Conservation (phyloP, 30 jellyfish, hydroid and myxozoan species). For the Hydractinia symbiolongicarpus region DNA sequence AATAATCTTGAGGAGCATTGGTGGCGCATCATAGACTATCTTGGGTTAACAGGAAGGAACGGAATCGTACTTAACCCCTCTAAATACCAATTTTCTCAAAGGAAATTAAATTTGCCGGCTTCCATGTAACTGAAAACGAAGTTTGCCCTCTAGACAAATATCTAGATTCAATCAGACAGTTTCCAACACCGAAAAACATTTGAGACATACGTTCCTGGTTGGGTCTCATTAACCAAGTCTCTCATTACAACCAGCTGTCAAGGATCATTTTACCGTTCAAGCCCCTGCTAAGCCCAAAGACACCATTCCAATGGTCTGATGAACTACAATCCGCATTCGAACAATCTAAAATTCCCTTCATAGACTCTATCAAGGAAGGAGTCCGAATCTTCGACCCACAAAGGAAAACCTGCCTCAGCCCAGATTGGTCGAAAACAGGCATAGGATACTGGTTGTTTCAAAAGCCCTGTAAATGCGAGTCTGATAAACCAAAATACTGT, state of each 20-base stretch:
- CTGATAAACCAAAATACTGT: conserved; percentile 34
- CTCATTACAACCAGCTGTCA: no score
- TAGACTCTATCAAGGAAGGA: conserved; percentile 29
- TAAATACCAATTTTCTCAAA: conserved; percentile 42
- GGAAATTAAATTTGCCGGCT: conserved; percentile 49
- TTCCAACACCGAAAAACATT: conserved; percentile 23
- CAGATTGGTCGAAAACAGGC: conserved; percentile 66
- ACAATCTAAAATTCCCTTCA: no score
- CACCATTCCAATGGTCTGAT: no score
- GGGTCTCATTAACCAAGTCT: conserved; percentile 50
- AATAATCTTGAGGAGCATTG: conserved; percentile 13
- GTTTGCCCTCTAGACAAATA: no score
- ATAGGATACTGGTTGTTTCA: conserved; percentile 46
- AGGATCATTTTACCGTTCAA: no score
- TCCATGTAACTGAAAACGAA: no score
- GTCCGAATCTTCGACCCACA: conserved; percentile 34
- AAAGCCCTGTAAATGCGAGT: conserved; percentile 50
- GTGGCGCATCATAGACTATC: conserved; percentile 42
- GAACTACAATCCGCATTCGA: no score
- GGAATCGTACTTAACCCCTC: conserved; percentile 37
- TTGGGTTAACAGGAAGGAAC: conserved; percentile 12
- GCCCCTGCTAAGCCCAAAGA: no score
- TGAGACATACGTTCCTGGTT: conserved; percentile 54
- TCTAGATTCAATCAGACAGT: no score
- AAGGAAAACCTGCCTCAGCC: conserved; percentile 50